Conservation (phyloP, 53 echinoderm and acorn worm genomes). For the Stichopus horrens region DNA sequence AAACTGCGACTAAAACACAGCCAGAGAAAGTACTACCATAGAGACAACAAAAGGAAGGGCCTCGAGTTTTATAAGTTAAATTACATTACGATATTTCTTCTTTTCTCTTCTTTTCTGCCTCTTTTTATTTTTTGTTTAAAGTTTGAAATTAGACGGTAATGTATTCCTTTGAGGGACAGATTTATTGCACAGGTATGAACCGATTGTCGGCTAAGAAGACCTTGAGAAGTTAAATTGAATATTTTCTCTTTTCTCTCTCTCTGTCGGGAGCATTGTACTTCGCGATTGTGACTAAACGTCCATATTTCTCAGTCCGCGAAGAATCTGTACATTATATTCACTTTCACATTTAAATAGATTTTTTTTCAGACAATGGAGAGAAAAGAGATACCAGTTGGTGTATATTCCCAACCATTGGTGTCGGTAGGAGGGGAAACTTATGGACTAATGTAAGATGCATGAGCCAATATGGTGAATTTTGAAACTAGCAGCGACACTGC, state of each 20-base stretch:
- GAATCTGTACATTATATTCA: too few relatives aligned
- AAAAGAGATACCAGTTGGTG: too few relatives aligned
- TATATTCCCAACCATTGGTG: too few relatives aligned
- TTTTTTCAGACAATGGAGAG: too few relatives aligned
- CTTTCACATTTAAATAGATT: too few relatives aligned
- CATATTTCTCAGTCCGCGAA: too few relatives aligned
- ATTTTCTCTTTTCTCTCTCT: neutral
- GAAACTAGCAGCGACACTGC: too few relatives aligned
- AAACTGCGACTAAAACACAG: neutral
- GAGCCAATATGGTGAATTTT: too few relatives aligned
- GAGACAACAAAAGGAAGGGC: neutral
- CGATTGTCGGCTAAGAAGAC: constrained; percentile 14
- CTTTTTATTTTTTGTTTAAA: too few relatives aligned
- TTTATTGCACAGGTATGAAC: constrained; percentile 38
- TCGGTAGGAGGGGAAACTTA: too few relatives aligned
- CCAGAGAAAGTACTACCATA: too few relatives aligned
- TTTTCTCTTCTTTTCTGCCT: neutral
- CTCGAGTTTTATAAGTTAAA: neutral
- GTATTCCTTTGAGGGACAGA: constrained; percentile 36
- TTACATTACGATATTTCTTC: neutral
- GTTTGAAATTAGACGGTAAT: constrained; percentile 12
- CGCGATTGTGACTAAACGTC: neutral
- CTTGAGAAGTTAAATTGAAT: constrained; percentile 25
- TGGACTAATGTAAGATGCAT: too few relatives aligned
- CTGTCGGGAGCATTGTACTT: neutral